These are phyloP conservation scores for Orgyia antiqua DNA, from an alignment of 2,888 invertebrate genomes.

Conservation along the genomic window DNA sequence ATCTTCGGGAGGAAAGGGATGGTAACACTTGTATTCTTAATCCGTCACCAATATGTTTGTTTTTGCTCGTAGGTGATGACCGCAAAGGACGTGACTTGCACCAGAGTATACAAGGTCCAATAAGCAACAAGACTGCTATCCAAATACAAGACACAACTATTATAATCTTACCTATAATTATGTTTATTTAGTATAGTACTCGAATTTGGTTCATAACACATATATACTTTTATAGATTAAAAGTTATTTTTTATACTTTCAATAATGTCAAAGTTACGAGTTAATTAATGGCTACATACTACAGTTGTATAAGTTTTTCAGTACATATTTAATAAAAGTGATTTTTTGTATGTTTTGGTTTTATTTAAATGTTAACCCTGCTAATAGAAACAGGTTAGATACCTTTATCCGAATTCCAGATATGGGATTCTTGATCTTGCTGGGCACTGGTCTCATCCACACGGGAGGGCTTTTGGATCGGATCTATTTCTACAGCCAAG, in stretches of 20 bases:
- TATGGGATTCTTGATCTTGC: too few relatives aligned
- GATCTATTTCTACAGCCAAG: too few relatives aligned
- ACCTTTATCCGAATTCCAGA: too few relatives aligned
- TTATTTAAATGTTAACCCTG: conserved; percentile 5
- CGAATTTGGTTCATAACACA: conserved; percentile 30
- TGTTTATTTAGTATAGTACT: conserved; percentile 46
- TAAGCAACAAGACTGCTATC: conserved; percentile 66
- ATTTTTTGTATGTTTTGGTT: conserved; percentile 27
- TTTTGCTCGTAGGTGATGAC: conserved; percentile 87
- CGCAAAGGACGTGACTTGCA: conserved; percentile 84
- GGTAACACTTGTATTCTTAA: too few relatives aligned
- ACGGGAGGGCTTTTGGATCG: too few relatives aligned
- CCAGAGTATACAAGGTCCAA: conserved; percentile 84
- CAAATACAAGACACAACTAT: conserved; percentile 51
- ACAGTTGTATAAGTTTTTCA: conserved; percentile 68
- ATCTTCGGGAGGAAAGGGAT: too few relatives aligned
- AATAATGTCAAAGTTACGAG: conserved; percentile 49
- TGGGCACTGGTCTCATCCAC: too few relatives aligned
- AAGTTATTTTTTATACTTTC: conserved; percentile 54
- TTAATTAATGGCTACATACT: too few relatives aligned
- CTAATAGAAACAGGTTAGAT: too few relatives aligned
- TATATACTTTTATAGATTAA: too few relatives aligned
- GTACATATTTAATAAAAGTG: conserved; percentile 63
- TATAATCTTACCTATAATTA: conserved; percentile 38
- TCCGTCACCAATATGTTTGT: too few relatives aligned